Evolutionary conservation across 2,797 vertebrate species (phyloP), one percentile per base, ranked within the genome.

Genomic region (Acanthiza pusilla): DNA sequence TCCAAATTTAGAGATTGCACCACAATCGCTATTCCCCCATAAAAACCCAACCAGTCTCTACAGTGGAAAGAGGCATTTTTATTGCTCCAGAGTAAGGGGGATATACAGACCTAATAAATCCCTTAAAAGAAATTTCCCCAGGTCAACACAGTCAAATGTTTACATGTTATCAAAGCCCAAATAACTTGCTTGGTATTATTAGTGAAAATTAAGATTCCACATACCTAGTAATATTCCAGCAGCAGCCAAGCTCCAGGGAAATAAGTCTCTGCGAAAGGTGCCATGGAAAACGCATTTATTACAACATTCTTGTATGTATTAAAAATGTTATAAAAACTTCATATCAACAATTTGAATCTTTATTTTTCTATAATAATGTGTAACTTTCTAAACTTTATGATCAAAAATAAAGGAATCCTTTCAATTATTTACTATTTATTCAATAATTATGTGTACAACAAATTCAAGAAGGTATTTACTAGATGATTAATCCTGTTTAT

Each of bases 391-490:
- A 76, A 57, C 3, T 48, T 65, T 38, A n/a, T 45, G 13, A 67
- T 30, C 1, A 71, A 91, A 93, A 86, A 65, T 16, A 91, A 85
- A 78, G 9, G 11, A 5, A 78, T 79, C 2, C 9, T 82, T 70
- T 78, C 1, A 13, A 79, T 90, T 88, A 63, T 67, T 85, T 85
- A 43, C 60, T 83, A 67, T 86, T 90, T 84, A 63, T 72, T 86
- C n/a, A 40, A 21, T 74, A 71, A 83, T 3, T 36, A 34, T 68
- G 9, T 62, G 9, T 61, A 22, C 50, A 78, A 93, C 78, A 91
- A 92, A 94, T 72, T 72, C 60, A 79, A 45, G 14, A 81, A 73
- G 3, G 8, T 66, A 58, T 89, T 94, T 86, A 70, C 40, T 32
- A 83, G 47, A 40, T 66, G 7, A 86, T 84, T 88, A 67, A 34